These are phyloP conservation scores for Lasioglossum morio DNA, from an alignment of 2,888 invertebrate genomes.

Conservation along the genomic window DNA sequence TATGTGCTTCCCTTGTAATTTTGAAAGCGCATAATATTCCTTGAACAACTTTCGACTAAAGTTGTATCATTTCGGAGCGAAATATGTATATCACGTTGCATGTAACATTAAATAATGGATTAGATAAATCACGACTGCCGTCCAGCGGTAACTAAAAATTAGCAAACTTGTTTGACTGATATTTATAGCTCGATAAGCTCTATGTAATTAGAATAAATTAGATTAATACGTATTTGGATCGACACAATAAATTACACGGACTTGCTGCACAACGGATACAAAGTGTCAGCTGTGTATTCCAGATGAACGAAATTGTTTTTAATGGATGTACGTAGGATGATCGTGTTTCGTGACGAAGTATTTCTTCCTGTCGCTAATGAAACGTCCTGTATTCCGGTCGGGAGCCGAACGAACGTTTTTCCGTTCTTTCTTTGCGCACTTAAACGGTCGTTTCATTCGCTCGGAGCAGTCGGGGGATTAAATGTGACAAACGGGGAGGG, in stretches of 20 bases:
- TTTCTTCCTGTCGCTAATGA: neutral
- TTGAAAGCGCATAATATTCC: neutral
- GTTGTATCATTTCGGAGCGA: neutral
- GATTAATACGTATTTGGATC: neutral
- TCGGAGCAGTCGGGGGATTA: neutral
- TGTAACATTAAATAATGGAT: neutral
- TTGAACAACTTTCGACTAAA: neutral
- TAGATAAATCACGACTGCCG: neutral
- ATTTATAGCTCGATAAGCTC: neutral
- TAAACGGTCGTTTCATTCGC: neutral
- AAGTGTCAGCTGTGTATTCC: neutral
- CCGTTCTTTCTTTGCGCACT: neutral
- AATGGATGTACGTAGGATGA: neutral
- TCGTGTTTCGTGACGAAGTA: neutral
- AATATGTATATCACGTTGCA: neutral
- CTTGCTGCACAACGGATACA: neutral
- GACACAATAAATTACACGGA: neutral
- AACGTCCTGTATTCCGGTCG: constrained; percentile 2
- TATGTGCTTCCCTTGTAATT: neutral
- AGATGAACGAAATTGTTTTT: neutral
- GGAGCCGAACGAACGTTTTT: neutral
- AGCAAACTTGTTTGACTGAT: neutral
- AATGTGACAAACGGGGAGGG: neutral
- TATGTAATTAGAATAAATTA: neutral
- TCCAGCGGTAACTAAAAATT: too few relatives aligned